Conservation (phyloP, 2,113 vertebrate species). For the Mobula birostris region DNA sequence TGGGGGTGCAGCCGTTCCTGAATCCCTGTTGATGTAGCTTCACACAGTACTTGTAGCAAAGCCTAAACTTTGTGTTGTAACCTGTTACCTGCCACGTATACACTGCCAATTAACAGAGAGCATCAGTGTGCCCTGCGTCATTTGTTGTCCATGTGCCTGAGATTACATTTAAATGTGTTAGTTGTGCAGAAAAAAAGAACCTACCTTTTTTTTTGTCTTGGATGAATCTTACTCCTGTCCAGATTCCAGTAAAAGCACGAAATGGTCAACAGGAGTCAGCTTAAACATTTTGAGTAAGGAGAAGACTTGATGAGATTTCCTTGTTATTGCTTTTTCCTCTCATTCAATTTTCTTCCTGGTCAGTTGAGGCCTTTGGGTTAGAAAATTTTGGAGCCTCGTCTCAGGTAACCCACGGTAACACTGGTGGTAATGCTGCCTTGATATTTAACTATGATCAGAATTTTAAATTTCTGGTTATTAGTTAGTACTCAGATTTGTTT, state of each 20-base stretch:
- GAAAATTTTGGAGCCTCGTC: too few relatives aligned
- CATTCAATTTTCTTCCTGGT: too few relatives aligned
- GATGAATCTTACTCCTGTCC: neutral
- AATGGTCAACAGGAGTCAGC: neutral
- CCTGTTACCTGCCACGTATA: neutral
- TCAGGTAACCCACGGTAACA: too few relatives aligned
- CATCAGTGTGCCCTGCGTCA: neutral
- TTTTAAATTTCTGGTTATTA: neutral
- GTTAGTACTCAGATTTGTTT: neutral
- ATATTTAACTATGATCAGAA: neutral
- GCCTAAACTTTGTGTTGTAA: conserved; percentile 20
- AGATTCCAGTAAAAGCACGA: neutral
- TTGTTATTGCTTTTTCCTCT: neutral
- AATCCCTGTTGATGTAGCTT: conserved; percentile 23
- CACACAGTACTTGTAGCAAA: neutral
- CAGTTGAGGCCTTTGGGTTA: too few relatives aligned
- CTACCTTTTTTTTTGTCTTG: neutral
- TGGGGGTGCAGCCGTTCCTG: neutral
- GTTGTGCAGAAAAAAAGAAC: conserved; percentile 1
- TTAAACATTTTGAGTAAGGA: neutral
- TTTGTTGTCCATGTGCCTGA: neutral
- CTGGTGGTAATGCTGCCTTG: neutral
- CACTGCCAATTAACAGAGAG: neutral
- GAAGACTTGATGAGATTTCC: neutral
- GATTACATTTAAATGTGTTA: neutral